phyloP scores from a whole-genome alignment of 2,797 vertebrate species.

The Pseudomugil gertrudae region DNA sequence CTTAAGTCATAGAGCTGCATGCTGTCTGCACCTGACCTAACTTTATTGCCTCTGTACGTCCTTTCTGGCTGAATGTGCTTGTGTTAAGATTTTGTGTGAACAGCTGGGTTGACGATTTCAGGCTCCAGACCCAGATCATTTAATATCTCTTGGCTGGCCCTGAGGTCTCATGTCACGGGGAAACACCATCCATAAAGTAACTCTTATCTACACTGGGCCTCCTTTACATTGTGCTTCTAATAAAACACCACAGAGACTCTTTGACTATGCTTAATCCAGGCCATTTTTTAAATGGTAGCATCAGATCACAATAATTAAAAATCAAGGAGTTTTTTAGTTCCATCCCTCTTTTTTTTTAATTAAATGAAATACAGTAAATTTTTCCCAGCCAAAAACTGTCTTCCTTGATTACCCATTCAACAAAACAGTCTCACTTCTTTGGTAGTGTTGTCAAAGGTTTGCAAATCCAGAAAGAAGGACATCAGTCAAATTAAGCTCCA shows the following conservation, averaged over 20 bases:
- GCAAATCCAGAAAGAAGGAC: slow-evolving; percentile 23
- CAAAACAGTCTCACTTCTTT: slow-evolving; percentile 32
- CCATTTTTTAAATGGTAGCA: slow-evolving; percentile 54
- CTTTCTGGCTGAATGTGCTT: slow-evolving; percentile 54
- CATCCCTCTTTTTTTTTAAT: slow-evolving; percentile 34
- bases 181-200: slow-evolving; percentile 72
- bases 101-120: slow-evolving; percentile 74
- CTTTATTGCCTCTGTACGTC: slow-evolving; percentile 75
- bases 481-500: slow-evolving; percentile 40
- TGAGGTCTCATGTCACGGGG: slow-evolving; percentile 63
- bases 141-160: slow-evolving; percentile 74
- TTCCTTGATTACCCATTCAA: slow-evolving; percentile 30
- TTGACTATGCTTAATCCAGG: slow-evolving; percentile 58
- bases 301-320: slow-evolving; percentile 55
- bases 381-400: slow-evolving; percentile 36
- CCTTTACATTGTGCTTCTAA: slow-evolving; percentile 69
- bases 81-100: slow-evolving; percentile 79
- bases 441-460: slow-evolving; percentile 31
- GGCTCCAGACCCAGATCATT: slow-evolving; percentile 67
- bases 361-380: slow-evolving; percentile 45
- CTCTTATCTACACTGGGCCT: slow-evolving; percentile 71
- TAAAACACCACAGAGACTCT: slow-evolving; percentile 71
- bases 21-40: slow-evolving; percentile 73
- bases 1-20: slow-evolving; percentile 62
- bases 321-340: slow-evolving; percentile 19